Evolutionary conservation across 2,113 vertebrate genomes (phyloP), one percentile per base, ranked within the genome.

Genomic region (Epinephelus lanceolatus): DNA sequence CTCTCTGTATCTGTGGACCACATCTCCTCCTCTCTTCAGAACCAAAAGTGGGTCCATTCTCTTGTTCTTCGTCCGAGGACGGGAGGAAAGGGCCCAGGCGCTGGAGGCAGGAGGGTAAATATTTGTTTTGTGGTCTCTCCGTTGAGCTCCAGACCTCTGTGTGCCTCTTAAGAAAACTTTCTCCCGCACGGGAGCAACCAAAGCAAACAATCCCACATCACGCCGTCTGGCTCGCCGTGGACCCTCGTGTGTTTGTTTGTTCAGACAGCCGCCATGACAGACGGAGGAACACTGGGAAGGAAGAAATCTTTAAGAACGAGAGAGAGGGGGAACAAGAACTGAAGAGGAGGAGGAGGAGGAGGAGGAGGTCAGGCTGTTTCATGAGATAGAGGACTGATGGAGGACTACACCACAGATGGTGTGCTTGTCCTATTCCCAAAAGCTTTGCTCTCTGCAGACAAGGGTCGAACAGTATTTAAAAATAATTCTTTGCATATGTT

Each of bases 111-210:
- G 55, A 80, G 89, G 85, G 91, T 93, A 93, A 94, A 95, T 95
- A 95, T 95, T 95, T 93, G 91, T 93, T 92, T 91, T 90, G 87
- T 77, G 88, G 89, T 81, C 92, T 88, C 91, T 86, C 80, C n/a
- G 84, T 89, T 81, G 84, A 89, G 88, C 91, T 90, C 82, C 83
- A 78, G 89, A 88, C 92, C 92, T 92, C 89, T 88, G 87, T 89
- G 85, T 63, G 88, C 88, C 92, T 91, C 91, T 90, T 93, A 94
- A 93, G 92, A 94, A 95, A 95, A 94, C 93, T 92, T 92, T 94
- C 87, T 83, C 83, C 78, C 83, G 75, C 93, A 89, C 85, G 80
- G 88, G 92, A 93, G 91, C 91, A 90, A 90, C 88, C 76, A 92
- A 81, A 88, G 92, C 94, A 95, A 95, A 95, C 92, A 95, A 75